Evolutionary conservation across 1,140 invertebrate species (phyloP), one percentile per base, ranked within the genome.

Genomic region (Yoshiicerus persimilis): DNA sequence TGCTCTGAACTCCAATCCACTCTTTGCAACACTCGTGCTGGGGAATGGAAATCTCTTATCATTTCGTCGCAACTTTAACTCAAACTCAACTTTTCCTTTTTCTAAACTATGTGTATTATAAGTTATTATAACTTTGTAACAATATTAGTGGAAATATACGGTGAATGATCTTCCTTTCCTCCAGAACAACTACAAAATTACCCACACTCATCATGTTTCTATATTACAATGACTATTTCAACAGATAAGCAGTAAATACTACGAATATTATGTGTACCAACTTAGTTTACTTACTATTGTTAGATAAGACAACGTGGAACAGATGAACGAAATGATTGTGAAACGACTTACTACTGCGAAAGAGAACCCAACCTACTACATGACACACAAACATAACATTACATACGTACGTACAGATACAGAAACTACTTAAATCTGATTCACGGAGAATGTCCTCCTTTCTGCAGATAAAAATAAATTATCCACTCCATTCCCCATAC

Each of bases 241-340:
- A 56, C 20, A 56, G 47, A 56, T 56, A 56, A 56, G 47, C 47
- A 56, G 47, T 56, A 56, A 56, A 56, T 56, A 56, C 47, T 56
- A n/a, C 16, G 5, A 56, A 56, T 56, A 56, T 56, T 56, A 56
- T 56, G 41, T 47, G 41, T 47, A 47, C 47, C 16, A 4, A 56
- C 20, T 56, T 56, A 56, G 16, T 56, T 56, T 56, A 56, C 47
- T 16, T 56, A 56, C n/a, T n/a, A n/a, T n/a, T 56, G n/a, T 56
- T 34, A 36, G 75, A 38, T n/a, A 80, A 80, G 75, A 80, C 20
- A 20, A 38, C 20, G 6, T 80, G 75, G 30, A 38, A 32, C 30
- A 80, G 75, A 80, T 80, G 32, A 80, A 80, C 75, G 75, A 80
- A 80, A 80, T 80, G 75, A 80, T 80, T 80, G 75, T 34, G 75